A percentile compares a stretch with the other conserved stretches of the same genome.
phyloP scores from a whole-genome alignment of 2,113 vertebrate species.

The Monarcha castaneiventris region DNA sequence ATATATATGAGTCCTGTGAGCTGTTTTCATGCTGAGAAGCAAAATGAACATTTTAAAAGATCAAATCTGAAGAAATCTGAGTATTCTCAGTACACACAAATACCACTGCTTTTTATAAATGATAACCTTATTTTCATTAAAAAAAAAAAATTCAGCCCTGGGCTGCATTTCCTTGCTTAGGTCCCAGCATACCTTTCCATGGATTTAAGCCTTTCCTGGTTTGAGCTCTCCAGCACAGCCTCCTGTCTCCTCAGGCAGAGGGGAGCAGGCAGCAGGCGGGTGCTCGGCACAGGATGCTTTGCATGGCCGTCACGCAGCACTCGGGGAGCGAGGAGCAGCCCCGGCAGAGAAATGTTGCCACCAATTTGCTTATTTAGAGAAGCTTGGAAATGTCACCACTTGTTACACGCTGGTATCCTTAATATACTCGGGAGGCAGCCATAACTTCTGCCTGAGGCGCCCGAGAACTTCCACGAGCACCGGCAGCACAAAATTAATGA shows the following conservation, averaged over 20 bases:
- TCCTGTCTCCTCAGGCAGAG: background rate
- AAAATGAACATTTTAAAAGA: background rate
- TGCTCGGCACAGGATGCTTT: background rate
- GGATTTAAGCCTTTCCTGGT: background rate
- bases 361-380: background rate
- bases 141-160: background rate
- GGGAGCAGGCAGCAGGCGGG: rapidly evolving
- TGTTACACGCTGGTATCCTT: background rate
- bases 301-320: background rate
- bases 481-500: background rate
- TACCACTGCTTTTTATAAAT: background rate
- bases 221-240: background rate
- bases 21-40: background rate
- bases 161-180: background rate
- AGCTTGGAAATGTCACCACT: background rate
- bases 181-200: background rate
- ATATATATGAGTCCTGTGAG: background rate
- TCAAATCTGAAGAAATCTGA: background rate
- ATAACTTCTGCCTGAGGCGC: slow-evolving; percentile 10
- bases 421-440: background rate
- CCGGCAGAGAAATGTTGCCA: background rate
- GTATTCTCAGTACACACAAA: background rate
- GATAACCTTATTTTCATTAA: background rate
- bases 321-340: background rate
- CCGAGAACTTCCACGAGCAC: background rate